Base-by-base conservation (phyloP, 1,140 invertebrate genomes). In the Heliconius eleuchia region DNA sequence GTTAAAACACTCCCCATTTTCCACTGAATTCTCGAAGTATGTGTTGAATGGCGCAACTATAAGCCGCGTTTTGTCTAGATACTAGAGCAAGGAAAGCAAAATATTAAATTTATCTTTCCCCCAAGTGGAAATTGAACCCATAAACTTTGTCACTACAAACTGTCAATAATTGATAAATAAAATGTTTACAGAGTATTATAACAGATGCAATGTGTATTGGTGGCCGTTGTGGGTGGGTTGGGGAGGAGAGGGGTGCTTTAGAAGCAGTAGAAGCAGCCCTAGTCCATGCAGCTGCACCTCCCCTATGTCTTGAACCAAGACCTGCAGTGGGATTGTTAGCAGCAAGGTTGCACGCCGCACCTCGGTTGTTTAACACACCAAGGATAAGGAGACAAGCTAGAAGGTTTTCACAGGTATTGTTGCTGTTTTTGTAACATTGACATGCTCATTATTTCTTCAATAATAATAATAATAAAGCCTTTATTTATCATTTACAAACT, bases 231-330 rank as follows among this genome's bases (percentile, higher is more conserved):
- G 96, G 96, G 27, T 97, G 96, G 96, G 97, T 96, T 71, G 95
- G 96, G 19, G 97, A 99, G 79, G 98, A 98, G 81, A 96, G 96
- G 50, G 95, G 97, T 76, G 94, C 96, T 13, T 87, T 99, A 71
- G 98, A 99, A 91, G 92, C 91, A 7, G 86, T 99, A 39, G 98
- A 99, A 91, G 97, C 97, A 83, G 96, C 97, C 84, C 91, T 99
- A 74, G 95, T 99, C 23, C 95, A 98, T 83, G 97, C 97, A 27
- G 98, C 97, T 11, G 96, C 97, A 74, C 97, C 97, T 60, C 97
- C 97, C 34, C 94, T 99, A 3, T 99, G 98, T 90, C 95, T 99
- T 19, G 98, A 98, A 91, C 98, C 98, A 2, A 96, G 97, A 85
- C 97, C 97, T 7, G 95, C 97, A 34, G 96, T 98, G 23, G 96